Conservation (phyloP, 2,113 vertebrate species). For the Labeo catla region DNA sequence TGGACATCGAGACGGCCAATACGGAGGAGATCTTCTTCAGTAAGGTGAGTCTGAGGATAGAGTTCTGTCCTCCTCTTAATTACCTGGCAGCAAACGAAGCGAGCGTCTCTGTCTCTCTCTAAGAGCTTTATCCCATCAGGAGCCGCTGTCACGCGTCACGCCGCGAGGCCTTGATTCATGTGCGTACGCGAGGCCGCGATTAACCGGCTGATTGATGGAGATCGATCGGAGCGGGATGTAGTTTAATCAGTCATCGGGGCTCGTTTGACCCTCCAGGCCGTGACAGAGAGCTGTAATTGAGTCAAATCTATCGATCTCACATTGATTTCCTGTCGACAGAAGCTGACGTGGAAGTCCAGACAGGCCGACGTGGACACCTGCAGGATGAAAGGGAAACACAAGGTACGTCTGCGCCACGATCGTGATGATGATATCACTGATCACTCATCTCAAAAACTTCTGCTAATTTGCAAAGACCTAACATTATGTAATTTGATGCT, state of each 20-base stretch:
- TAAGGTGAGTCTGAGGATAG: conserved; percentile 86
- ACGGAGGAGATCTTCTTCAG: conserved; percentile 97
- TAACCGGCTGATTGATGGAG: conserved; percentile 32
- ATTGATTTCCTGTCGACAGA: conserved; percentile 84
- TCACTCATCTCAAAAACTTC: neutral
- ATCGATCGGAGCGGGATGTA: conserved; percentile 22
- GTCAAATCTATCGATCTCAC: conserved; percentile 57
- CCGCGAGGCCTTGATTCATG: conserved; percentile 33
- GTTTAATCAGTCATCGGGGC: conserved; percentile 35
- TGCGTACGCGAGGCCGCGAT: neutral
- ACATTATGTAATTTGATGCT: neutral
- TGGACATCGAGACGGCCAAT: conserved; percentile 91
- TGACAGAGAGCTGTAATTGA: neutral
- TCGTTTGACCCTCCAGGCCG: neutral
- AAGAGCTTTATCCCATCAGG: conserved; percentile 77
- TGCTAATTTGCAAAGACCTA: neutral
- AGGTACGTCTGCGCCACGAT: conserved; percentile 75
- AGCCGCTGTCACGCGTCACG: conserved; percentile 67
- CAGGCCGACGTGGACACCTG: conserved; percentile 97
- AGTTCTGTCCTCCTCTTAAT: conserved; percentile 47
- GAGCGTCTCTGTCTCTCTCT: conserved; percentile 40
- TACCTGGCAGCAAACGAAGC: conserved; percentile 54
- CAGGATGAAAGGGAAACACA: conserved; percentile 99
- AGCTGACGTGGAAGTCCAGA: conserved; percentile 98
- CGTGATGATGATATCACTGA: neutral